Base-by-base conservation (phyloP, 1,140 invertebrate species). In the Drosophila funebris region DNA sequence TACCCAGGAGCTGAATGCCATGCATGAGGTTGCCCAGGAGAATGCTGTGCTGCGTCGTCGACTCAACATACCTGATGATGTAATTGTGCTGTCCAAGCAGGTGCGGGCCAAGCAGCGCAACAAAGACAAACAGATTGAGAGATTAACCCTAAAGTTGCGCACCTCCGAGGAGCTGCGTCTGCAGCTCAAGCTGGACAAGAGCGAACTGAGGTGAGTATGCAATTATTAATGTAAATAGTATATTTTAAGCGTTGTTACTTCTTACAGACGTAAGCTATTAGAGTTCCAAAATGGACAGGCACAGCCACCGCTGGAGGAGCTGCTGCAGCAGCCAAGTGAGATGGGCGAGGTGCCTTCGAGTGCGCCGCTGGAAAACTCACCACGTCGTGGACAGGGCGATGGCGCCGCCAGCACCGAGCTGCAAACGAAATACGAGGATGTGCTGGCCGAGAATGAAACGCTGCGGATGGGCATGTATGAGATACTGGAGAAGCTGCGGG, bases 401-500 rank as follows among this genome's bases (percentile, higher is more conserved):
- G 84, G 83, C 3, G 83, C 89, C 18, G 85, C 85, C 43, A 90
- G 79, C 18, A 78, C 79, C 0, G 90, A 91, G 31, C 72, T 78
- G 64, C 82, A 92, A 31, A 77, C 63, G 18, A 90, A 90, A 22
- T 91, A 91, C 22, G 90, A 92, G 43, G 90, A 92, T 57, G 89
- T 94, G 2, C 90, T 94, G 2, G 93, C 94, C 44, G 94, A 95
- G 81, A 95, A 95, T 77, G 93, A 94, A 69, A 93, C 93, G 0
- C 83, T 95, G 2, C 91, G 94, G 24, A 93, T 92, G 57, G 94
- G 94, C 39, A 93, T 95, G 92, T 93, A 94, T 72, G 94, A 95
- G 78, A 94, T 95, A 43, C 76, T 95, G 60, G 94, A 95, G 60
- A 94, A 94, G 81, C 91, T 95, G 61, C 91, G 92, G n/a, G 92